These are phyloP conservation scores for Macropis europaea DNA, from an alignment of 2,888 invertebrate species.

Conservation along the genomic window DNA sequence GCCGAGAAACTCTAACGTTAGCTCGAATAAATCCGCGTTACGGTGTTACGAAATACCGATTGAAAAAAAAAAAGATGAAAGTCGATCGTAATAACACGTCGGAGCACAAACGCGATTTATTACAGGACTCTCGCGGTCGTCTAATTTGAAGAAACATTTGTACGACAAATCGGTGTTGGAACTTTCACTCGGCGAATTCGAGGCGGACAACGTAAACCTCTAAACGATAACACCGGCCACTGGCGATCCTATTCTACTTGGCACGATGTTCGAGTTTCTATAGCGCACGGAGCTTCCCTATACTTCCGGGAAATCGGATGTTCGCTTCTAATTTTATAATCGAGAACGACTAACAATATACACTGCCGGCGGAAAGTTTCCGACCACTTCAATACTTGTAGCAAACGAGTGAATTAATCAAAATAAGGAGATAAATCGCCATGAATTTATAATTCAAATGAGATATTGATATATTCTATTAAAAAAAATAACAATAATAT, in stretches of 20 bases:
- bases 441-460: no score
- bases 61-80: conserved; percentile 3
- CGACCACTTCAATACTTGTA: no score
- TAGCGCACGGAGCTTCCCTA: no score
- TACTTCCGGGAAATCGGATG: no score
- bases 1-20: conserved; percentile 8
- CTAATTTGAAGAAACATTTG: not conserved
- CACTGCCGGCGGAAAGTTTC: no score
- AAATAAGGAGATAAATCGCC: no score
- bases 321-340: no score
- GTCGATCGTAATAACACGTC: conserved; percentile 8
- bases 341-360: no score
- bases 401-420: no score
- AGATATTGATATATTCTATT: no score
- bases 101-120: not conserved
- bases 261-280: not conserved
- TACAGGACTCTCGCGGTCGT: not conserved
- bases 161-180: conserved; percentile 9
- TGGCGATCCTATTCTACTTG: not conserved
- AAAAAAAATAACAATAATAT: no score
- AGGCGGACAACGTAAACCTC: conserved; percentile 8
- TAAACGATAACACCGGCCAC: not conserved
- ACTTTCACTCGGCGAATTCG: conserved; percentile 33
- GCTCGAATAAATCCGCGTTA: not conserved
- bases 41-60: not conserved